Conservation (phyloP, 2,797 vertebrate species). For the Chaunax sp. region DNA sequence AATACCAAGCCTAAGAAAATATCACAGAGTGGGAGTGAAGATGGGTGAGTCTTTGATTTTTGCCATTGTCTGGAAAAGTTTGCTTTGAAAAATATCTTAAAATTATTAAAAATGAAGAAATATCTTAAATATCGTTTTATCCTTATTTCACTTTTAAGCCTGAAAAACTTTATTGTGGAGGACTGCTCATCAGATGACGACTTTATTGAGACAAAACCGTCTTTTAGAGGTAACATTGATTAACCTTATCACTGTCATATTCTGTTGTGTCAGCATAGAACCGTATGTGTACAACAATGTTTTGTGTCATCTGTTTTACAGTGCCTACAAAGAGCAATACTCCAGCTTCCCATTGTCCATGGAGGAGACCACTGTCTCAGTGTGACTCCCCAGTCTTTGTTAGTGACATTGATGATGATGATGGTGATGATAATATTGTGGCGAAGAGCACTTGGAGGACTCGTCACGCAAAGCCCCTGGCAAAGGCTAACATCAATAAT, state of each 20-base stretch:
- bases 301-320: constrained; percentile 32
- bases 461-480: constrained; percentile 51
- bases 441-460: constrained; percentile 82
- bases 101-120: too few relatives aligned
- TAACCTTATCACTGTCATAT: neutral
- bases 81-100: neutral
- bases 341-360: constrained; percentile 42
- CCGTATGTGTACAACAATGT: neutral
- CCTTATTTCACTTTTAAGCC: constrained; percentile 57
- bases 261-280: too few relatives aligned
- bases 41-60: constrained; percentile 73
- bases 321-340: constrained; percentile 62
- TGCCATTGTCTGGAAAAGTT: neutral
- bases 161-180: constrained; percentile 81
- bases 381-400: constrained; percentile 79
- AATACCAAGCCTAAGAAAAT: constrained; percentile 52
- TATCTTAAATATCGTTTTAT: too few relatives aligned
- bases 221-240: constrained; percentile 70
- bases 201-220: constrained; percentile 73
- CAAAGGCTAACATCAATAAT: constrained; percentile 14
- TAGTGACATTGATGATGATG: constrained; percentile 81
- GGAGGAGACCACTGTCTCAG: constrained; percentile 59
- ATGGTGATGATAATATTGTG: constrained; percentile 69
- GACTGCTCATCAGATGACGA: constrained; percentile 81
- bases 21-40: constrained; percentile 50